phyloP scores from a whole-genome alignment of 2,113 vertebrate genomes.

The Panthera leo region DNA sequence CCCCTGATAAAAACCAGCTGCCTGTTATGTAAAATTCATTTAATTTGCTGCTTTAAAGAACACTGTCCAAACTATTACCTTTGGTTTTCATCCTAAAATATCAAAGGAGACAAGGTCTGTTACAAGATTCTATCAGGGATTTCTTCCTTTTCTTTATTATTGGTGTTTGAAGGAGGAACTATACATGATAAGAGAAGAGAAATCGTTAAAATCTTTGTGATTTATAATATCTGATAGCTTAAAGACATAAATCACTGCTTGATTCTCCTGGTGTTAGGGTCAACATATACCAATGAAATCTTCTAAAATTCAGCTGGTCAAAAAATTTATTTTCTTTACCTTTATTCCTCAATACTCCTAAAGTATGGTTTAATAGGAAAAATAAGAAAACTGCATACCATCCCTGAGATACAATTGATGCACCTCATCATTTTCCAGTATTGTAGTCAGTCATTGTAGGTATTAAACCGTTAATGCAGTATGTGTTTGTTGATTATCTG shows the following conservation, averaged over 20 bases:
- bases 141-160: background rate
- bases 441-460: background rate
- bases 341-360: background rate
- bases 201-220: background rate
- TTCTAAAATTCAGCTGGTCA: background rate
- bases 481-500: background rate
- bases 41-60: slow-evolving; percentile 58
- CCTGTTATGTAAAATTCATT: slow-evolving; percentile 47
- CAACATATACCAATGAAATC: background rate
- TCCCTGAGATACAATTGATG: background rate
- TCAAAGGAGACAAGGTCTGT: slow-evolving; percentile 14
- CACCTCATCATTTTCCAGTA: background rate
- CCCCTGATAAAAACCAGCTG: slow-evolving; percentile 2
- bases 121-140: background rate
- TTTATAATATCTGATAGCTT: background rate
- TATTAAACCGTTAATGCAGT: background rate
- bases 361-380: background rate
- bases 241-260: background rate
- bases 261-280: background rate
- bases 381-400: background rate
- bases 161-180: background rate
- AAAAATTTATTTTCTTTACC: background rate
- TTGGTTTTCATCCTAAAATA: slow-evolving; percentile 51
- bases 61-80: slow-evolving; percentile 17
- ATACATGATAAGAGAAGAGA: too few relatives aligned